Evolutionary conservation across 2,888 invertebrate species (phyloP), one percentile per base, ranked within the genome.

Genomic region (Julus scandinavius): DNA sequence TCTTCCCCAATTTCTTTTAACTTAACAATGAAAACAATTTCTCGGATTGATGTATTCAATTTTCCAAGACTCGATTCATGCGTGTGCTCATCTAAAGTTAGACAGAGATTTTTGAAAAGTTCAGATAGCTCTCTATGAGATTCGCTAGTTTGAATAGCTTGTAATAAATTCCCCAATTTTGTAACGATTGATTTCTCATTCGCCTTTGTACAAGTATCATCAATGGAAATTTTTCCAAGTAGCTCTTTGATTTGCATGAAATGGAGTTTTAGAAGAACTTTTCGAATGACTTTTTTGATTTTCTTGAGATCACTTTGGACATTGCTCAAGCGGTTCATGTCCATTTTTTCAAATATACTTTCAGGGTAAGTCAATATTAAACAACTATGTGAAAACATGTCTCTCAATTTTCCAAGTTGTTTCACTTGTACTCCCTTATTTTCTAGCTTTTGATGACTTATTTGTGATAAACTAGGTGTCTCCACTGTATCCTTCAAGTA

Each of bases 401-500:
- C n/a, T 63, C 63, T 63, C 7, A 63, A 6, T n/a, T 63, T 4
- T 20, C n/a, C n/a, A n/a, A 63, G n/a, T 4, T n/a, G n/a, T n/a
- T n/a, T n/a, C n/a, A n/a, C n/a, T n/a, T n/a, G n/a, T n/a, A n/a
- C n/a, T n/a, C n/a, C n/a, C n/a, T n/a, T n/a, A n/a, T n/a, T n/a
- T n/a, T n/a, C n/a, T n/a, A n/a, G n/a, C n/a, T n/a, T n/a, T n/a
- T n/a, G n/a, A n/a, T n/a, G n/a, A n/a, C n/a, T n/a, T n/a, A n/a
- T n/a, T n/a, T n/a, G n/a, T n/a, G 58, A 63, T 17, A 63, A n/a
- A n/a, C n/a, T 17, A 5, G 58, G 58, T n/a, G 58, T n/a, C 2
- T 63, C 58, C 58, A n/a, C 58, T n/a, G 58, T 63, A n/a, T n/a
- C n/a, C n/a, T 63, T 63, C 58, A 63, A n/a, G 17, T 63, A 63